Percentiles rank a stretch among this genome's conserved stretches.
Conservation (phyloP, 1,140 invertebrate genomes). For the Calliphora vicina region DNA sequence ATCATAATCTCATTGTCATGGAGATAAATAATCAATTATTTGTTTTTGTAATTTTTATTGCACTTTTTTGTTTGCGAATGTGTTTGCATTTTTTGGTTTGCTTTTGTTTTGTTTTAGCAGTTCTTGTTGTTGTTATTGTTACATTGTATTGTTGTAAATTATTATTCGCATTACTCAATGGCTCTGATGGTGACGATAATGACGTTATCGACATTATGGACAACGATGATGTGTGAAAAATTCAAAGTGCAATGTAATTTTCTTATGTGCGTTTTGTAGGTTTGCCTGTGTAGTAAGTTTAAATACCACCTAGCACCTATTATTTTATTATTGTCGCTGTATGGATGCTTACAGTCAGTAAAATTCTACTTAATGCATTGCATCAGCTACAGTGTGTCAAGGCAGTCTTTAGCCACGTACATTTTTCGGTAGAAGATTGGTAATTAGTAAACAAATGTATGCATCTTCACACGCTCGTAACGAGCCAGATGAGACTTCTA, state of each 20-base stretch:
- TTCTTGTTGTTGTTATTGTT: not conserved
- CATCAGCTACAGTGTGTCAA: no score
- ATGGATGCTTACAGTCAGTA: no score
- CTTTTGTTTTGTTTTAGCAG: not conserved
- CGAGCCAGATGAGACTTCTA: no score
- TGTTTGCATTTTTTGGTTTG: not conserved
- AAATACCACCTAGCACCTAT: not conserved
- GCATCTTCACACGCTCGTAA: no score
- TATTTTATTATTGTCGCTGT: not conserved
- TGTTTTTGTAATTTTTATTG: constrained; percentile 8
- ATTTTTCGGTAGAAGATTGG: no score
- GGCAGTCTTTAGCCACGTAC: no score
- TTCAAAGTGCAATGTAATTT: not conserved
- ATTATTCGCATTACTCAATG: not conserved
- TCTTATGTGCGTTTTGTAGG: not conserved
- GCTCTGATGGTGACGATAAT: not conserved
- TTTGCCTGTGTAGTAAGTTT: not conserved
- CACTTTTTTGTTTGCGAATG: not conserved
- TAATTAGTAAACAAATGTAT: no score
- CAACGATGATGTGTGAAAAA: not conserved
- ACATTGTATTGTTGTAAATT: no score
- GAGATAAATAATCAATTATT: constrained; percentile 34
- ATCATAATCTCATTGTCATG: constrained; percentile 33
- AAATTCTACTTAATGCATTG: no score
- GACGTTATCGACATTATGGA: not conserved